Conservation (phyloP, 2,888 invertebrate species). For the Zele albiditarsus region DNA sequence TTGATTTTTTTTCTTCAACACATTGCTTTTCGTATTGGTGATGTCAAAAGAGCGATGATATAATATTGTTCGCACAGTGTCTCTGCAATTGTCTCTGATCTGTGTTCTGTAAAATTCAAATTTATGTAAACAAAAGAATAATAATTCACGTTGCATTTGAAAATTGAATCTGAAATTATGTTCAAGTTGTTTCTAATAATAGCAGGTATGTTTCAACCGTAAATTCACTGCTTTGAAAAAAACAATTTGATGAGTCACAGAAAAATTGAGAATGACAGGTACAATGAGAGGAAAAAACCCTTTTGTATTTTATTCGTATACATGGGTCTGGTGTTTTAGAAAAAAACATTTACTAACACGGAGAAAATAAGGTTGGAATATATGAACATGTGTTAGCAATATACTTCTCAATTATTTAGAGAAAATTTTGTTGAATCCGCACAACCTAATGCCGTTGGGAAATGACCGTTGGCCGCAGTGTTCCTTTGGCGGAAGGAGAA, state of each 20-base stretch:
- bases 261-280: constrained; percentile 7
- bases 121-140: constrained; percentile 20
- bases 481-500: constrained; percentile 55
- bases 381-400: constrained; percentile 38
- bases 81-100: constrained; percentile 42
- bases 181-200: neutral
- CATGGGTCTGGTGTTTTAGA: neutral
- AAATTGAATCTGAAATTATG: neutral
- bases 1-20: constrained; percentile 5
- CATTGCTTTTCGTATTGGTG: neutral
- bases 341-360: constrained; percentile 30
- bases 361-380: constrained; percentile 15
- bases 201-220: neutral
- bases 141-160: constrained; percentile 9
- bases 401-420: constrained; percentile 63
- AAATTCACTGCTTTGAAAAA: neutral
- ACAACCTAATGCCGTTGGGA: constrained; percentile 51
- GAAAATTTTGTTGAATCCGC: constrained; percentile 59
- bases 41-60: constrained; percentile 57
- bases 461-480: constrained; percentile 51
- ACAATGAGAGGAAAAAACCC: neutral
- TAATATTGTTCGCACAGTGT: constrained; percentile 57
- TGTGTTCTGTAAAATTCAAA: constrained; percentile 51
- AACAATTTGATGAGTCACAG: neutral
- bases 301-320: neutral